phyloP scores from a whole-genome alignment of 30 jellyfish, hydroid and myxozoan species.

The Turritopsis rubra region DNA sequence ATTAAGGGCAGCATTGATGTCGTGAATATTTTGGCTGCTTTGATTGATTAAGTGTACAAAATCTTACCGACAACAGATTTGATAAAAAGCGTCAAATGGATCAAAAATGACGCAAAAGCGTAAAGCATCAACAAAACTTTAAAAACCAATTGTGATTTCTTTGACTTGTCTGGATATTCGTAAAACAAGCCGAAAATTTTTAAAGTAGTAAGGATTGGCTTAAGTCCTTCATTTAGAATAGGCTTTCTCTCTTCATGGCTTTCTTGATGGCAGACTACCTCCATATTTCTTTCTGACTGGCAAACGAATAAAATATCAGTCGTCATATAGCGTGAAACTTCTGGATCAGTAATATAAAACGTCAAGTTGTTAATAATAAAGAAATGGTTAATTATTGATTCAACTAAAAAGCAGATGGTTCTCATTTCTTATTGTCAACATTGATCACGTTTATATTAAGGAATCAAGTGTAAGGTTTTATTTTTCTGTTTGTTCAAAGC shows the following conservation, averaged over 20 bases:
- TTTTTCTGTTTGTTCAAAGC: neutral
- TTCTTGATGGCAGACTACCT: neutral
- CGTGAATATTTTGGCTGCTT: too few relatives aligned
- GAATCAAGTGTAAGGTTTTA: neutral
- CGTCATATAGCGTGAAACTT: neutral
- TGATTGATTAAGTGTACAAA: neutral
- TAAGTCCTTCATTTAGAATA: neutral
- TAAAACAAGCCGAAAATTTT: neutral
- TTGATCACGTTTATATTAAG: neutral
- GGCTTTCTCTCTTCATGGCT: neutral
- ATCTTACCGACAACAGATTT: neutral
- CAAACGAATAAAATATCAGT: neutral
- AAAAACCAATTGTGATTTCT: neutral
- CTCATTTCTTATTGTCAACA: neutral
- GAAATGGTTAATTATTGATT: neutral
- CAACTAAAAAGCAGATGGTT: neutral
- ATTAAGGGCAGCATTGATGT: neutral
- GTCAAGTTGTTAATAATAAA: too few relatives aligned
- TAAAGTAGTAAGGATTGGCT: neutral
- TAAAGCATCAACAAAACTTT: neutral
- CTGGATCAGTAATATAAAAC: neutral
- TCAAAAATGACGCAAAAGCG: neutral
- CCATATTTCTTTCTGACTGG: neutral
- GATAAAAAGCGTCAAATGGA: neutral
- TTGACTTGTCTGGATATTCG: neutral